phyloP scores from a whole-genome alignment of 2,888 invertebrate species.

The Agonopterix heracliana region DNA sequence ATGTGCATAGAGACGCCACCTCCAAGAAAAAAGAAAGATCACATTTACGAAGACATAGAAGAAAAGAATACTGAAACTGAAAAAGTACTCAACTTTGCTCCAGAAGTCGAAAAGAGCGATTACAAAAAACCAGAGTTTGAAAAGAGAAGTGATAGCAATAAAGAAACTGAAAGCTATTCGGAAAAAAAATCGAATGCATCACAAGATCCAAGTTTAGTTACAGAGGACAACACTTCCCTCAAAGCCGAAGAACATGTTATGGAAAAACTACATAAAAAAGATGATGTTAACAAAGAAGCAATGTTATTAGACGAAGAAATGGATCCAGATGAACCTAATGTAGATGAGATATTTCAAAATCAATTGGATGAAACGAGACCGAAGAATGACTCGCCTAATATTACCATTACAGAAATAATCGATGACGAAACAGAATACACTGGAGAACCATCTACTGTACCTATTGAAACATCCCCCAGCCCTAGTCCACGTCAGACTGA shows the following conservation, averaged over 20 bases:
- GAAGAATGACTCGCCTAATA: constrained; percentile 58
- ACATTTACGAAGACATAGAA: constrained; percentile 79
- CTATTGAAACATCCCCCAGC: constrained; percentile 62
- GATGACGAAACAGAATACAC: constrained; percentile 50
- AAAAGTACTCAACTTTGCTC: constrained; percentile 68
- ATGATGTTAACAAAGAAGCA: constrained; percentile 52
- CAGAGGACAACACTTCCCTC: constrained; percentile 48
- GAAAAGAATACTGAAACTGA: constrained; percentile 49
- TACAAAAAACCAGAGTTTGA: constrained; percentile 41
- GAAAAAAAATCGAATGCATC: constrained; percentile 66
- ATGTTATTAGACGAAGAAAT: constrained; percentile 53
- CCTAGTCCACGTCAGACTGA: constrained; percentile 49
- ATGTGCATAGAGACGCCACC: constrained; percentile 59
- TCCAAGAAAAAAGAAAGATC: constrained; percentile 73
- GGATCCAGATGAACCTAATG: constrained; percentile 60
- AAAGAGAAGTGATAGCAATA: constrained; percentile 33
- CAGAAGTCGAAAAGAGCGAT: constrained; percentile 46
- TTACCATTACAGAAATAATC: constrained; percentile 68
- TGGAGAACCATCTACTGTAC: constrained; percentile 43
- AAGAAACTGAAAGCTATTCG: constrained; percentile 62
- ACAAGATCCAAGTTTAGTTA: constrained; percentile 64
- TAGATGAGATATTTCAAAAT: constrained; percentile 63
- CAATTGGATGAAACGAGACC: constrained; percentile 52
- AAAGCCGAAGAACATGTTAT: constrained; percentile 58
- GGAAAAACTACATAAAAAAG: constrained; percentile 60